These are phyloP conservation scores for Notamacropus eugenii DNA, from an alignment of 2,797 vertebrate genomes.

Conservation along the genomic window DNA sequence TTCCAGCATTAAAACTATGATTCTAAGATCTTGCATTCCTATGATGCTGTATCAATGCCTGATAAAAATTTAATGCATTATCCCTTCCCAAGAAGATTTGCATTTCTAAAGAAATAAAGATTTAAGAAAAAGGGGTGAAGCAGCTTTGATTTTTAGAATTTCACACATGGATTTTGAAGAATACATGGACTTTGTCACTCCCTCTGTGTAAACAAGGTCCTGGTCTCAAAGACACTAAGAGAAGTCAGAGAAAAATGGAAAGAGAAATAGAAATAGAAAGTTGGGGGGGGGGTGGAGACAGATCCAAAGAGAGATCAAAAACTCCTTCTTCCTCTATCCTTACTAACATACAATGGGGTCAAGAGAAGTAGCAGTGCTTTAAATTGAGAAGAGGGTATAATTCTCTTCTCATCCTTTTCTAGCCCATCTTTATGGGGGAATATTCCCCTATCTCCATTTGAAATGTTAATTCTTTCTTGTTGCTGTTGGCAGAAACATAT, in stretches of 20 bases:
- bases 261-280: not conserved
- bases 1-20: not conserved
- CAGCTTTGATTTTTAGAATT: not conserved
- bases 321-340: not conserved
- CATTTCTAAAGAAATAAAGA: not conserved
- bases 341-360: not conserved
- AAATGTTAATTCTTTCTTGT: constrained; percentile 76
- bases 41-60: not conserved
- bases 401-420: constrained; percentile 47
- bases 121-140: not conserved
- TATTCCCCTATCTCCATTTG: constrained; percentile 64
- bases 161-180: not conserved
- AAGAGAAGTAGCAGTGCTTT: not conserved
- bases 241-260: constrained; percentile 15
- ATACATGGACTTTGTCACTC: not conserved
- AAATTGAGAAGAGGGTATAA: constrained; percentile 17
- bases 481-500: constrained; percentile 76
- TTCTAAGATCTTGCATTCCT: not conserved
- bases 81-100: not conserved
- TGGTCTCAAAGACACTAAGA: constrained; percentile 15
- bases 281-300: not conserved
- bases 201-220: not conserved
- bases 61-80: not conserved
- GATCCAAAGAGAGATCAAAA: not conserved
- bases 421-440: constrained; percentile 44